Percentiles rank a stretch among this genome's conserved stretches.
Evolutionary conservation across 2,113 vertebrate genomes (phyloP).

Genomic region (Zosterops japonicus): DNA sequence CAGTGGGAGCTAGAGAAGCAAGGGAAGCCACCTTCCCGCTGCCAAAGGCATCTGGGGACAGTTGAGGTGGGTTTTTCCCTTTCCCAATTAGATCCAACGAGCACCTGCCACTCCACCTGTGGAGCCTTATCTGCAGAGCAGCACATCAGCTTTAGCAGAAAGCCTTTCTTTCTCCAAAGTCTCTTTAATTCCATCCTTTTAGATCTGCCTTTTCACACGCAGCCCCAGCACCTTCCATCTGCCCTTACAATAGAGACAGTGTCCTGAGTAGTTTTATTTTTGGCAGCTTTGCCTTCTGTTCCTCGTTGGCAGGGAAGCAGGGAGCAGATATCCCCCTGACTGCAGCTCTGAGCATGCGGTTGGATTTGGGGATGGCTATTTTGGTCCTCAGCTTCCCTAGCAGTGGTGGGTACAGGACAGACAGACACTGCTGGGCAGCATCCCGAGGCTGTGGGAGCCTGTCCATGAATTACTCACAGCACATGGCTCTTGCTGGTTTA

Average conservation of each 20-base stretch:
- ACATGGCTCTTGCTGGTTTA: background rate
- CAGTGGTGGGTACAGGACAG: background rate
- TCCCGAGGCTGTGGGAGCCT: background rate
- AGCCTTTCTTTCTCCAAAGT: background rate
- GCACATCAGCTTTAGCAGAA: background rate
- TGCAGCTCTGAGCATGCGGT: fast-evolving
- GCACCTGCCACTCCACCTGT: background rate
- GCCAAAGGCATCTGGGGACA: background rate
- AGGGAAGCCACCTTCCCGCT: background rate
- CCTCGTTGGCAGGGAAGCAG: background rate
- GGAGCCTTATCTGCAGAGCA: background rate
- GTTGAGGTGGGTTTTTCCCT: background rate
- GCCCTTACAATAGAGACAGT: background rate
- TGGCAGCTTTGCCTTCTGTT: background rate
- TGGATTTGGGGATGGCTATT: background rate
- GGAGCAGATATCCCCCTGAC: background rate
- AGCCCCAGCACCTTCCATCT: background rate
- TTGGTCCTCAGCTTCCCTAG: background rate
- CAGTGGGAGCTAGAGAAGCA: background rate
- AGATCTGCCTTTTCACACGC: background rate
- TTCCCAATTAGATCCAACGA: background rate
- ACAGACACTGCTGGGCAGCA: fast-evolving
- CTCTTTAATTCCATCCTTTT: background rate
- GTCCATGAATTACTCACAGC: background rate
- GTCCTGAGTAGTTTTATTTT: background rate